phyloP scores from a whole-genome alignment of 2,888 invertebrate species.

The Ochropleura leucogaster region DNA sequence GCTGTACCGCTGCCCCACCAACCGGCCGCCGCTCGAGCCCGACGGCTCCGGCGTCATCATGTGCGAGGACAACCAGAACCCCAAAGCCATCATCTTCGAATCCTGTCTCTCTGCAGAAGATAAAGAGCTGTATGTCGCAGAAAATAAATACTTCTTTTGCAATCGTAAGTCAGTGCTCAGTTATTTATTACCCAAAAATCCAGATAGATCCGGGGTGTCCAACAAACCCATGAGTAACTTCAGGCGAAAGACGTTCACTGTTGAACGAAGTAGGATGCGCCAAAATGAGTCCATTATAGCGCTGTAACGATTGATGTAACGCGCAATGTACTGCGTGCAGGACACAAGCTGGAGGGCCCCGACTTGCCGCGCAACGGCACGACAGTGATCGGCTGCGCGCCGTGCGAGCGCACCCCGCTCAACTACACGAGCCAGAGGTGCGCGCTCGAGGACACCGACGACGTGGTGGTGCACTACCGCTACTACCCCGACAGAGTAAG shows the following conservation, averaged over 20 bases:
- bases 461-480: conserved; percentile 85
- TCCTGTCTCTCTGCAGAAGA: conserved; percentile 87
- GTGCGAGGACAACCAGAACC: conserved; percentile 81
- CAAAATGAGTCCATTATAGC: not conserved
- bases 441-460: conserved; percentile 83
- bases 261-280: not conserved
- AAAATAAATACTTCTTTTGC: conserved; percentile 86
- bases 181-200: not conserved
- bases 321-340: conserved; percentile 63
- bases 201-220: not conserved
- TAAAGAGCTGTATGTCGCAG: conserved; percentile 82
- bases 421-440: conserved; percentile 84
- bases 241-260: not conserved
- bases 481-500: conserved; percentile 86
- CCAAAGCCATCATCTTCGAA: conserved; percentile 83
- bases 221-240: not conserved
- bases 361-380: conserved; percentile 83
- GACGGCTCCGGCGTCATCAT: conserved; percentile 83
- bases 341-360: conserved; percentile 83
- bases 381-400: conserved; percentile 83
- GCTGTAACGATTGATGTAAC: not conserved
- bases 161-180: conserved; percentile 78
- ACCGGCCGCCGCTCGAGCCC: conserved; percentile 84
- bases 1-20: conserved; percentile 84
- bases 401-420: conserved; percentile 82